Base-by-base conservation (phyloP, 2,888 invertebrate species). In the Loripinus fragilis region DNA sequence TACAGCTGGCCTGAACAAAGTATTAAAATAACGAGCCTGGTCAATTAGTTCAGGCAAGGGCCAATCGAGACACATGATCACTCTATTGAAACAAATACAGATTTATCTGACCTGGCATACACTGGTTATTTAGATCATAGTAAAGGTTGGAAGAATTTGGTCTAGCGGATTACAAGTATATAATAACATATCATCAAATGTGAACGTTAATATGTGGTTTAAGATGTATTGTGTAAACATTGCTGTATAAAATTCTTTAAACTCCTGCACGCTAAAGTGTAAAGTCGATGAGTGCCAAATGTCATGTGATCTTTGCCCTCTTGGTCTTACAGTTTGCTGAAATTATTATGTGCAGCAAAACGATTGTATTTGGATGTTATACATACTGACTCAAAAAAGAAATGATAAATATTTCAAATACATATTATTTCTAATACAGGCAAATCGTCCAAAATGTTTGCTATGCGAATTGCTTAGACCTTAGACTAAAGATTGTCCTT, bases 11-110 rank as follows among this genome's bases (percentile, higher is more conserved):
- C 30, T 23, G 60, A 76, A 66, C 71, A 45, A 30, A 60, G 60
- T 60, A 68, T 42, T 50, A 45, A 33, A 76, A 60, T 71, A 67
- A 66, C 71, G 74, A 42, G 71, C 77, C 71, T 71, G 76, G 77
- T 74, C 80, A 80, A 80, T 80, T 80, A 80, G 71, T 77, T 77
- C 74, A 50, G 74, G 66, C 65, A 71, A 60, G 17, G 60, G 35
- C 60, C 50, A 60, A 70, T 48, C 45, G 71, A 33, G 45, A 50
- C 70, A 74, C 74, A 68, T 35, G 30, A 80, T 77, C 38, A 20
- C 76, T 33, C 72, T 48, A 52, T 68, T 55, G 67, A 73, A 75
- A 69, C 69, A 75, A 71, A 68, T 69, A 52, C 52, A 33, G 71
- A 52, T 33, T 45, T 72, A 80, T 76, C 35, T 80, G 80, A 76